These are phyloP conservation scores for Copidosoma floridanum DNA, from an alignment of 1,140 invertebrate species.

Conservation along the genomic window DNA sequence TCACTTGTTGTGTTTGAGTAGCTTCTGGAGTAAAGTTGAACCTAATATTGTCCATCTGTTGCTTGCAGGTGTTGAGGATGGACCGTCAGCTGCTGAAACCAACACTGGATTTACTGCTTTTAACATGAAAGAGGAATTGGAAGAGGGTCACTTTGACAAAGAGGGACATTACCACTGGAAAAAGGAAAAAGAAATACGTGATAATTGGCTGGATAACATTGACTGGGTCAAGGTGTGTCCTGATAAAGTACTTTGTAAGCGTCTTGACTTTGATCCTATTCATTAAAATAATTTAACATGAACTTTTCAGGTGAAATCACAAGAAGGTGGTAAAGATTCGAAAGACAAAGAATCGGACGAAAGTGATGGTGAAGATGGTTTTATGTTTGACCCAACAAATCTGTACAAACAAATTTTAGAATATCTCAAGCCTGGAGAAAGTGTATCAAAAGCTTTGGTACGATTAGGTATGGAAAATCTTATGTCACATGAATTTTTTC, in stretches of 20 bases:
- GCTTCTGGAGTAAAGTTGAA: background rate
- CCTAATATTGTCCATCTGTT: background rate
- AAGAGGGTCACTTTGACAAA: conserved; percentile 95
- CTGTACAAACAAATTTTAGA: conserved; percentile 78
- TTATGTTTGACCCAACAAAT: conserved; percentile 64
- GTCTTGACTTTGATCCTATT: too few species aligned
- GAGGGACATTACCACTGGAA: conserved; percentile 96
- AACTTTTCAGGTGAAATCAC: conserved; percentile 44
- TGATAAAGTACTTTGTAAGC: too few species aligned
- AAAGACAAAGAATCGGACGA: conserved; percentile 67
- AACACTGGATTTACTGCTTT: conserved; percentile 91
- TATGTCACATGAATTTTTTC: background rate
- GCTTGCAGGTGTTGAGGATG: conserved; percentile 68
- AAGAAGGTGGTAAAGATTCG: conserved; percentile 46
- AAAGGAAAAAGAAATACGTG: conserved; percentile 82
- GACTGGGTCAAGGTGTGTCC: conserved; percentile 78
- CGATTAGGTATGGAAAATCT: conserved; percentile 65
- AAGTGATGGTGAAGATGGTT: conserved; percentile 57
- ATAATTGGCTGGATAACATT: conserved; percentile 96
- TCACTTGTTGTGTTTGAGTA: background rate
- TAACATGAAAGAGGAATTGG: conserved; percentile 97
- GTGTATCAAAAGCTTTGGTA: conserved; percentile 78
- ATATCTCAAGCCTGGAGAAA: conserved; percentile 82
- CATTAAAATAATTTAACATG: background rate
- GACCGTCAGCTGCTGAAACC: conserved; percentile 65